These are phyloP conservation scores for Caenorhabditis brenneri DNA, from an alignment of 1,140 invertebrate genomes.

Conservation along the genomic window DNA sequence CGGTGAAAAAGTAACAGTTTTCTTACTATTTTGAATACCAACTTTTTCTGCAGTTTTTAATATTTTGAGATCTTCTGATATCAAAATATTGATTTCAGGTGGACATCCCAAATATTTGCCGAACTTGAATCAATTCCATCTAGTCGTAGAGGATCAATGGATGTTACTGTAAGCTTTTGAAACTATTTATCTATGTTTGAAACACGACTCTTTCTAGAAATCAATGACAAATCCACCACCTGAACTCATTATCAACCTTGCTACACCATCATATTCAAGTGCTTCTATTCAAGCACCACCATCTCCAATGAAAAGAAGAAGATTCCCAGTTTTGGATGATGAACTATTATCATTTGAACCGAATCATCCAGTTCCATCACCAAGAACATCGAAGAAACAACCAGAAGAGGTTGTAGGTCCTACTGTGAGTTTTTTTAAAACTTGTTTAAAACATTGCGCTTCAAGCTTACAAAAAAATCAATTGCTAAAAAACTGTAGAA, in stretches of 20 bases:
- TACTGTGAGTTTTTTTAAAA: not conserved
- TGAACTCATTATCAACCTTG: not conserved
- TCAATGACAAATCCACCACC: not conserved
- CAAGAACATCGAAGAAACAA: not conserved
- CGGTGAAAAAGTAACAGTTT: constrained; percentile 39
- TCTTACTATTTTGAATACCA: not conserved
- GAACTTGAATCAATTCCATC: constrained; percentile 18
- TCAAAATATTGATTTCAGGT: not conserved
- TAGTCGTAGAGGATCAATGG: not conserved
- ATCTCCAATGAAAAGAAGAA: not conserved
- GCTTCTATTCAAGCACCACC: not conserved
- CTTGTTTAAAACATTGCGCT: no score
- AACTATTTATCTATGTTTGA: not conserved
- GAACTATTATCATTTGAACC: not conserved
- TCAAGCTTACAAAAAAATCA: no score
- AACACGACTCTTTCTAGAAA: not conserved
- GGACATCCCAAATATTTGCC: constrained; percentile 25
- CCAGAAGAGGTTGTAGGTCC: not conserved
- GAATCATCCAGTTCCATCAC: not conserved
- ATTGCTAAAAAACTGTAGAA: no score
- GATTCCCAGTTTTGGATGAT: constrained; percentile 13
- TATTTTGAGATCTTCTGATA: not conserved
- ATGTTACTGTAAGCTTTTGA: not conserved
- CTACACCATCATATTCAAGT: not conserved
- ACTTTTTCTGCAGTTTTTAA: not conserved